Evolutionary conservation across 2,797 vertebrate genomes (phyloP), one percentile per base, ranked within the genome.

Genomic region (Erethizon dorsatum): DNA sequence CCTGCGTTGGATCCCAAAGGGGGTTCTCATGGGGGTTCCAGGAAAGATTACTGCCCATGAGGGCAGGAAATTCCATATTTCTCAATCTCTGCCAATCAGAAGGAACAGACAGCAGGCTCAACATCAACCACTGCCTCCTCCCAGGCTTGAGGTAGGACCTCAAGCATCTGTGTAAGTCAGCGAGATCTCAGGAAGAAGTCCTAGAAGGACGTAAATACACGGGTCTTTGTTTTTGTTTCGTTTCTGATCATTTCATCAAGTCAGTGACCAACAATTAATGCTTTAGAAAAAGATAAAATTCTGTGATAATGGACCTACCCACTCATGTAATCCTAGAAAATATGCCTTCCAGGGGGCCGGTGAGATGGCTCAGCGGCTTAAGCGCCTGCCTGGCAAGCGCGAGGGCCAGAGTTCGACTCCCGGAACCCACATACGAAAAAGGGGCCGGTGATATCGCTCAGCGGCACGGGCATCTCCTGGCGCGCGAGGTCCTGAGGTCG

Each of bases 331-430:
- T 97, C 83, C 91, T 95, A 87, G 59, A 83, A 90, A 97, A 83
- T 96, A 90, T 52, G 77, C 91, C 94, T 97, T 94, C 84, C 78
- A n/a, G n/a, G n/a, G n/a, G n/a, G n/a, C n/a, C n/a, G n/a, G n/a
- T n/a, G n/a, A n/a, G n/a, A n/a, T n/a, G n/a, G n/a, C n/a, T n/a
- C n/a, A n/a, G n/a, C n/a, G n/a, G n/a, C n/a, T n/a, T n/a, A n/a
- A n/a, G n/a, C n/a, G n/a, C n/a, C n/a, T n/a, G n/a, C n/a, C n/a
- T n/a, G n/a, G n/a, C n/a, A n/a, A n/a, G n/a, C n/a, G n/a, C n/a
- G n/a, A n/a, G n/a, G n/a, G n/a, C n/a, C n/a, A n/a, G n/a, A n/a
- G n/a, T n/a, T n/a, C n/a, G n/a, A n/a, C n/a, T n/a, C n/a, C n/a
- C n/a, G n/a, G n/a, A n/a, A n/a, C n/a, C n/a, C n/a, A n/a, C n/a